Base-by-base conservation (phyloP, 2,797 vertebrate genomes). In the Mus caroli region DNA sequence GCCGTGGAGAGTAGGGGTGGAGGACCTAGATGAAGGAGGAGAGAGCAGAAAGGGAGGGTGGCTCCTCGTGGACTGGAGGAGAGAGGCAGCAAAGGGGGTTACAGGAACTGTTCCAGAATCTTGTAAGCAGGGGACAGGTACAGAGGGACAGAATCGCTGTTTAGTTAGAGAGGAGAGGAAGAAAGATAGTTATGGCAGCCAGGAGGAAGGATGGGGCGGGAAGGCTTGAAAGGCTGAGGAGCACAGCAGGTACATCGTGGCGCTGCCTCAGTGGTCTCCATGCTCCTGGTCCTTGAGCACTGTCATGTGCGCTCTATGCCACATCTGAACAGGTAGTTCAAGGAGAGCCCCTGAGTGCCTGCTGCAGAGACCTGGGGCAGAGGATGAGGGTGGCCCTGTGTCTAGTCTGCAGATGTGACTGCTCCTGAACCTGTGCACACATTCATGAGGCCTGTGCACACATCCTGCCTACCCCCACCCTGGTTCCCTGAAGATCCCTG, bases 241-340 rank as follows among this genome's bases (percentile, higher is more conserved):
- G 67, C 6, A 20, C 5, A 0, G 10, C 9, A 3, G 17, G 13
- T 13, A 7, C 11, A 13, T 40, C 19, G 50, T 78, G 28, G 8
- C 0, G 3, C 26, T n/a, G 13, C 22, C 50, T n/a, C 37, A 8
- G 0, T 0, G 52, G 34, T 0, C 0, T 64, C 15, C 0, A 1
- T 19, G 17, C 3, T 1, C 86, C 3, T 52, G 4, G 40, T 64
- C 7, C 71, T 83, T 6, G 85, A 79, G 54, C 37, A 34, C 3
- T n/a, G 8, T 1, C 46, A 6, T 7, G 6, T 54, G n/a, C 0
- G 0, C 7, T 2, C 50, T 11, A 5, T 22, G 77, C 17, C 31
- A 24, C 78, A 0, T 80, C 34, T 37, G 56, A 77, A 11, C 15
- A 1, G 79, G 54, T 24, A 14, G 31, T 34, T 69, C 6, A 24